These are phyloP conservation scores for Heliconius eleuchia DNA, from an alignment of 1,140 invertebrate genomes.

Conservation along the genomic window DNA sequence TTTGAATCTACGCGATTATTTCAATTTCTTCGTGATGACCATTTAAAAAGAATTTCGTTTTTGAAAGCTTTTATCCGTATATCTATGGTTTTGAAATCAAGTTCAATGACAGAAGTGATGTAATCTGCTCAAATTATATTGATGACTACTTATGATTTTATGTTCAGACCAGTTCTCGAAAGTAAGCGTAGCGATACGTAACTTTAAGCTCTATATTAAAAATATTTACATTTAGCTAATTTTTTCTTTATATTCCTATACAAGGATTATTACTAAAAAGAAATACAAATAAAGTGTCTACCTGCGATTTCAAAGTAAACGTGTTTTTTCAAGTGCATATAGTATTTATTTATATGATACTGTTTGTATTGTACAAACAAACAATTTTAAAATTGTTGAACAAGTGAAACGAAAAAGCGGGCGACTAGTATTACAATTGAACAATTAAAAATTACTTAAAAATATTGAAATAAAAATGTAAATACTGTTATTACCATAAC, in stretches of 20 bases:
- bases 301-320: too few relatives aligned
- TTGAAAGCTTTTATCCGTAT: slow-evolving; percentile 13
- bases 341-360: too few relatives aligned
- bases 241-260: neutral
- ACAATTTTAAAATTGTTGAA: too few relatives aligned
- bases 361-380: too few relatives aligned
- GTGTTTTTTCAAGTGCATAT: too few relatives aligned
- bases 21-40: slow-evolving; percentile 6
- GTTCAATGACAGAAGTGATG: slow-evolving; percentile 37
- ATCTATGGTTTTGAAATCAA: slow-evolving; percentile 22
- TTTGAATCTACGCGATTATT: neutral
- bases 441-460: too few relatives aligned
- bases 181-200: slow-evolving; percentile 18
- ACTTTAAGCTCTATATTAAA: neutral
- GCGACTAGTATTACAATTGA: too few relatives aligned
- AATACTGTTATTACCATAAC: too few relatives aligned
- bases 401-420: too few relatives aligned
- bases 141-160: slow-evolving; percentile 15
- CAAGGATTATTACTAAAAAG: too few relatives aligned
- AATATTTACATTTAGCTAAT: neutral
- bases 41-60: slow-evolving; percentile 25
- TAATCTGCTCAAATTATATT: slow-evolving; percentile 32
- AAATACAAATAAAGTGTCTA: too few relatives aligned
- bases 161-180: slow-evolving; percentile 12
- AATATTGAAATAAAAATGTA: too few relatives aligned